phyloP scores from a whole-genome alignment of 2,888 invertebrate genomes.

The Tipula unca region DNA sequence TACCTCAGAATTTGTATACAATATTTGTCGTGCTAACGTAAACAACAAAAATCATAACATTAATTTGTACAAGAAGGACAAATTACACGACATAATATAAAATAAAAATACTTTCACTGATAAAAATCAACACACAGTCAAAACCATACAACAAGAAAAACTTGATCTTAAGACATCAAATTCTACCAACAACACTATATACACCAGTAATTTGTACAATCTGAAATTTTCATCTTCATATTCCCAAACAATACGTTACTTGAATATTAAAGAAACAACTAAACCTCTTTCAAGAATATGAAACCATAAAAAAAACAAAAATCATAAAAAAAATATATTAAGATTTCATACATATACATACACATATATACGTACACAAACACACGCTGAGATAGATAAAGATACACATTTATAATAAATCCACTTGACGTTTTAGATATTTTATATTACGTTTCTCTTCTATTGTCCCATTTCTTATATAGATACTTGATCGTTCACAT shows the following conservation, averaged over 20 bases:
- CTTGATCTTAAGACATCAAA: neutral
- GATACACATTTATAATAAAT: neutral
- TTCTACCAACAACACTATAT: neutral
- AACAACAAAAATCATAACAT: neutral
- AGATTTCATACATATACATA: neutral
- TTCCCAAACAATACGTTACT: slow-evolving; percentile 14
- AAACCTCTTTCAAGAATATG: neutral
- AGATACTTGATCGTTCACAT: neutral
- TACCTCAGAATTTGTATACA: no score
- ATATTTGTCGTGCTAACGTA: neutral
- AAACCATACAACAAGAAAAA: neutral
- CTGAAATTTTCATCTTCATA: neutral
- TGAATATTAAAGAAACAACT: neutral
- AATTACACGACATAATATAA: neutral
- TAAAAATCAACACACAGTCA: neutral
- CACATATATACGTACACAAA: no score
- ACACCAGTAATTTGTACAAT: neutral
- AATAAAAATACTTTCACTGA: neutral
- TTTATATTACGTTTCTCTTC: neutral
- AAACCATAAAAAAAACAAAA: neutral
- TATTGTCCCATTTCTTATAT: neutral
- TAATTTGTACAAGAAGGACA: neutral
- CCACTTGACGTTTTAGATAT: neutral
- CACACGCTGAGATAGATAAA: neutral
- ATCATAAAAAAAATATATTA: neutral